phyloP scores from a whole-genome alignment of 2,797 vertebrate genomes.

The Chanos chanos region DNA sequence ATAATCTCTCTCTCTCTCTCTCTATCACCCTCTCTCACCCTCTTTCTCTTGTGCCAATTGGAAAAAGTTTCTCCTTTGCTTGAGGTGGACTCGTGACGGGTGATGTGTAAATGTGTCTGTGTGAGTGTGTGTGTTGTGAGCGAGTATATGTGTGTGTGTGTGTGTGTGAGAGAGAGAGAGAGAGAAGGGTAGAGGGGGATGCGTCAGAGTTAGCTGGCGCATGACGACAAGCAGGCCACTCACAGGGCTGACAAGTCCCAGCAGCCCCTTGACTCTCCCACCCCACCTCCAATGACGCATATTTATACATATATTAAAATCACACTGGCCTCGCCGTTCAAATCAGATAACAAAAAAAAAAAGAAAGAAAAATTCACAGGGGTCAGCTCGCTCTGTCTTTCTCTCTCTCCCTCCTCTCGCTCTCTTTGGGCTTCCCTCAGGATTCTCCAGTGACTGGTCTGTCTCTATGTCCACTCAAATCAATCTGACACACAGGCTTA shows the following conservation, averaged over 20 bases:
- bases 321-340: conserved; percentile 50
- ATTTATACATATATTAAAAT: conserved; percentile 80
- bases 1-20: too few species aligned
- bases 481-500: conserved; percentile 7
- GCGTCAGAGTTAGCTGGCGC: conserved; percentile 42
- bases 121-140: neutral
- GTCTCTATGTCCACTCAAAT: conserved; percentile 33
- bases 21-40: too few species aligned
- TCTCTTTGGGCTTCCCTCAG: too few species aligned
- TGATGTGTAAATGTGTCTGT: conserved; percentile 27
- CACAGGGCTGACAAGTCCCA: conserved; percentile 66
- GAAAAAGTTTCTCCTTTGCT: conserved; percentile 29
- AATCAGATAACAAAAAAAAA: neutral
- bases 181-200: conserved; percentile 28
- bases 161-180: conserved; percentile 4
- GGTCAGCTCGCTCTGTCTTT: too few species aligned
- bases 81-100: conserved; percentile 30
- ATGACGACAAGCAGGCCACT: conserved; percentile 41
- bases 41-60: too few species aligned
- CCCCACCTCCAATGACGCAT: conserved; percentile 69
- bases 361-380: conserved; percentile 16
- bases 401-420: conserved; percentile 12
- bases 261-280: conserved; percentile 67
- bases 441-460: conserved; percentile 24
- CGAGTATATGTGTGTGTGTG: neutral